Conservation (phyloP, 2,888 invertebrate genomes). For the Sicus ferrugineus region DNA sequence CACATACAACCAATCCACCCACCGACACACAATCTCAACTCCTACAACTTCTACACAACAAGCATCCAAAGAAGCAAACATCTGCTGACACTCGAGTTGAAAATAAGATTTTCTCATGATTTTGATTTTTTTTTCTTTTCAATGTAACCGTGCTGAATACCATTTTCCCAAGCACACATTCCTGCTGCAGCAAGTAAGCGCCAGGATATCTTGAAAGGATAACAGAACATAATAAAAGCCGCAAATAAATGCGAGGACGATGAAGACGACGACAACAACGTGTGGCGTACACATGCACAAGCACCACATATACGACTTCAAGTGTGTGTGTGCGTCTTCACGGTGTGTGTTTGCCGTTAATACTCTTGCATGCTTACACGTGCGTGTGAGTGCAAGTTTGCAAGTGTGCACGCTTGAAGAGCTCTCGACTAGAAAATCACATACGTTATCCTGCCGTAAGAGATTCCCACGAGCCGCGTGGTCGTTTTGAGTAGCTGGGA, state of each 20-base stretch:
- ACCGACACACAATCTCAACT: too few species aligned
- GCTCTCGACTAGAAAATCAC: not conserved
- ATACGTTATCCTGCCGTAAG: not conserved
- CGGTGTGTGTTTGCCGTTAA: too few species aligned
- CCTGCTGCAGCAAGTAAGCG: too few species aligned
- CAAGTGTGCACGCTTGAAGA: constrained; percentile 13
- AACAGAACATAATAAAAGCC: constrained; percentile 46
- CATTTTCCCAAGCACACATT: too few species aligned
- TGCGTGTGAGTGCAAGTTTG: not conserved
- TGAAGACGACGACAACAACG: constrained; percentile 18
- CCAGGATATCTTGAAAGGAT: too few species aligned
- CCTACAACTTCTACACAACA: too few species aligned
- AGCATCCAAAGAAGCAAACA: too few species aligned
- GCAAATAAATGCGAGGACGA: constrained; percentile 49
- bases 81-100: constrained; percentile 49
- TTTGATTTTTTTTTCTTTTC: too few species aligned
- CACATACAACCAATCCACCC: too few species aligned
- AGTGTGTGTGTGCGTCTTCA: too few species aligned
- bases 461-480: constrained; percentile 38
- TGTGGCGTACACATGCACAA: constrained; percentile 20
- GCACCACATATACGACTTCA: not conserved
- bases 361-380: not conserved
- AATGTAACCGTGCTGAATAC: too few species aligned
- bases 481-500: constrained; percentile 52
- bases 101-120: constrained; percentile 41